phyloP scores from a whole-genome alignment of 2,888 invertebrate species.

The Escarpia spicata region DNA sequence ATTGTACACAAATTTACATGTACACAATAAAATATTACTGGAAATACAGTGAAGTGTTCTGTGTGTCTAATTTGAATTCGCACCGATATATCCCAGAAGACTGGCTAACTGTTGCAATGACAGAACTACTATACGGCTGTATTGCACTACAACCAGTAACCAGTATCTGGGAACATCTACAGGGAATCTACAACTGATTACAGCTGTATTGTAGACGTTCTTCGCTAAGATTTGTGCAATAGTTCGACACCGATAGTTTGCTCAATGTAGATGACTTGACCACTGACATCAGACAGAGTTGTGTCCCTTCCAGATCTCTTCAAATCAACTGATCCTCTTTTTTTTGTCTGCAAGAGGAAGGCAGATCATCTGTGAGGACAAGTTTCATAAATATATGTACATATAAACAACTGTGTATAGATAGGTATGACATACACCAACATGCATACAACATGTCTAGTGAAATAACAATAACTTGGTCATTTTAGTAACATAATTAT shows the following conservation, averaged over 20 bases:
- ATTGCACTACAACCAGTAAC: no score
- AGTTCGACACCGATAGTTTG: background rate
- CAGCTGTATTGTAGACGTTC: no score
- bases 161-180: no score
- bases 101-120: no score
- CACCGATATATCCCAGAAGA: background rate
- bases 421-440: background rate
- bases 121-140: no score
- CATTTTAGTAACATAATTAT: no score
- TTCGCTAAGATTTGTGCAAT: no score
- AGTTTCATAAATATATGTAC: background rate
- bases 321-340: background rate
- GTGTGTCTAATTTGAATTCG: background rate
- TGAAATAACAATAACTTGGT: no score
- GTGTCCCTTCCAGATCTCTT: no score
- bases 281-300: background rate
- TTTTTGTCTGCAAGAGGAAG: background rate
- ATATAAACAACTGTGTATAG: background rate
- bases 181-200: no score
- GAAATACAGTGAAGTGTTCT: slow-evolving; percentile 6
- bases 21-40: background rate
- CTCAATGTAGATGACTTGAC: background rate
- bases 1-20: background rate
- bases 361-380: background rate
- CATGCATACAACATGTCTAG: no score